phyloP scores from a whole-genome alignment of 2,797 vertebrate species.

The Erpetoichthys calabaricus region DNA sequence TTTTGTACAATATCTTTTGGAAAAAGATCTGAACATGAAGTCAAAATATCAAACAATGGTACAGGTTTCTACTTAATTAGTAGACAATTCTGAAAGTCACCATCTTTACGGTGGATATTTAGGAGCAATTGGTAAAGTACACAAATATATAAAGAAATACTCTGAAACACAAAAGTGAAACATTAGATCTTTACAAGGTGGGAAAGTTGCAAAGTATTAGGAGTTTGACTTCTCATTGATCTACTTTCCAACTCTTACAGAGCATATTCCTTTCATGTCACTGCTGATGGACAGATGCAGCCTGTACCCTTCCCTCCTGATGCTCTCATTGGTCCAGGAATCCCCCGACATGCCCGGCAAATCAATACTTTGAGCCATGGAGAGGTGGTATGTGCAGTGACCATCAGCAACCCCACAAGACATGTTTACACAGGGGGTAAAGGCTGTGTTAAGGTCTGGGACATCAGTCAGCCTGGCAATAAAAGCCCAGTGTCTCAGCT shows the following conservation, averaged over 20 bases:
- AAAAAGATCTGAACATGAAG: no score
- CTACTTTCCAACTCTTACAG: conserved; percentile 21
- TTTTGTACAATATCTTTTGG: no score
- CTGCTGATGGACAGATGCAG: conserved; percentile 66
- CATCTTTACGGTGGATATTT: no score
- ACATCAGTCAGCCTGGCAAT: conserved; percentile 65
- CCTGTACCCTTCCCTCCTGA: conserved; percentile 63
- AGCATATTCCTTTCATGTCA: conserved; percentile 66
- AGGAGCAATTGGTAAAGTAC: no score
- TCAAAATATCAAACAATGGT: no score
- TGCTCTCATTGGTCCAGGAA: conserved; percentile 58
- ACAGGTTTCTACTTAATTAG: no score
- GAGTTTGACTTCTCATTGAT: no score
- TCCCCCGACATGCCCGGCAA: conserved; percentile 59
- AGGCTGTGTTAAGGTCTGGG: conserved; percentile 68
- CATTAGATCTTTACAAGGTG: no score
- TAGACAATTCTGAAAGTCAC: no score
- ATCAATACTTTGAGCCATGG: conserved; percentile 62
- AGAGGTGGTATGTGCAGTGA: conserved; percentile 61
- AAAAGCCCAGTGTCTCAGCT: conserved; percentile 69
- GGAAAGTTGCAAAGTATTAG: no score
- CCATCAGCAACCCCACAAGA: conserved; percentile 67
- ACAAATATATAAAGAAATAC: no score
- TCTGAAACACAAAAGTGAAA: no score
- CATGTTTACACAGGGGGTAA: conserved; percentile 67